Base-by-base conservation (phyloP, 2,113 vertebrate species). In the Aspiorhynchus laticeps region DNA sequence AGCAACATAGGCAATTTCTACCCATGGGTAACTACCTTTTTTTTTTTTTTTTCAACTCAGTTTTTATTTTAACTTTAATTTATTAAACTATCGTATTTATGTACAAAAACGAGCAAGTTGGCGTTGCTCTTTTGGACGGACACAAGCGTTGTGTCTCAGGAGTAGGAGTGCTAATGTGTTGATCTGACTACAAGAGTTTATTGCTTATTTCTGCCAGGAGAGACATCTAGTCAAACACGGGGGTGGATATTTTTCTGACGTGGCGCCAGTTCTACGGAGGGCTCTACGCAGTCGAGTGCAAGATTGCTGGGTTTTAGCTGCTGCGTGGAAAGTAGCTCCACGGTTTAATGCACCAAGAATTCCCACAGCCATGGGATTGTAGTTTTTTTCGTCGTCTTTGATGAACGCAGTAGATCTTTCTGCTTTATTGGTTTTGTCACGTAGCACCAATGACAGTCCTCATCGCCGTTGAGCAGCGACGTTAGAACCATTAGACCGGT, bases 141-240 rank as follows among this genome's bases (percentile, higher is more conserved):
- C 93, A 93, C 92, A 63, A 71, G 83, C 63, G 76, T 28, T 85
- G 82, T 69, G 89, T 91, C 90, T 90, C 12, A 71, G 46, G 12
- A 73, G 77, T 83, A 43, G 63, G 83, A 86, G 78, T 63, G 43
- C 80, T 83, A 78, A 78, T 71, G 63, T 71, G 77, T 67, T 78
- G 71, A 31, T 46, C 28, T n/a, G 89, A 89, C 84, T 82, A 91
- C 38, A 88, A 67, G 88, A 91, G 90, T 73, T 95, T 96, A 96
- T 95, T 96, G 95, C 95, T 96, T 91, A 85, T 93, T 94, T 93
- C 93, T 93, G 94, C 94, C 94, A 93, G 84, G 88, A 91, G 88
- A 87, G 89, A 91, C 88, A 56, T 90, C 88, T 90, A 84, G 88
- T 91, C 87, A 86, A 93, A 90, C 88, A 89, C 87, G 89, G 89